Evolutionary conservation across 2,888 invertebrate species (phyloP).

Genomic region (Sepioteuthis lessoniana): DNA sequence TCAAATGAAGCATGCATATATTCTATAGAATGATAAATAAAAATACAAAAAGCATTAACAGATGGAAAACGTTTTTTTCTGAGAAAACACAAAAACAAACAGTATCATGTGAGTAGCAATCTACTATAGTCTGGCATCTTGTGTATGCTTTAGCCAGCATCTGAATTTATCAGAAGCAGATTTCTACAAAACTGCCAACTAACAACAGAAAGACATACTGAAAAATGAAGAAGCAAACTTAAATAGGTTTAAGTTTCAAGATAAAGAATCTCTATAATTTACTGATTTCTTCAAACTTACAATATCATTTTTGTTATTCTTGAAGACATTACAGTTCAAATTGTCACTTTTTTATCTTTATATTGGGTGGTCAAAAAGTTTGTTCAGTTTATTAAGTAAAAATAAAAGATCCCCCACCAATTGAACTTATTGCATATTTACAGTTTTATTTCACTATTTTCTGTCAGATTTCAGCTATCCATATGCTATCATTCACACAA

Average conservation of each 20-base stretch:
- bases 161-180: not conserved
- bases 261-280: not conserved
- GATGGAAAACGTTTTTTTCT: not conserved
- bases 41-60: not conserved
- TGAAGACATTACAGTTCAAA: not conserved
- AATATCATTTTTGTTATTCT: not conserved
- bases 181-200: not conserved
- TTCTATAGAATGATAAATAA: not conserved
- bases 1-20: slow-evolving; percentile 4
- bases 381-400: not conserved
- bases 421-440: too few relatives aligned
- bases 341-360: not conserved
- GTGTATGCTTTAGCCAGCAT: not conserved
- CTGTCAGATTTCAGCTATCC: too few relatives aligned
- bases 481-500: too few relatives aligned
- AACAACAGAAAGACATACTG: not conserved
- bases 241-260: not conserved
- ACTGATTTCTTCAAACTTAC: not conserved
- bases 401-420: not conserved
- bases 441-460: too few relatives aligned
- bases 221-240: not conserved
- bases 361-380: not conserved
- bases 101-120: not conserved
- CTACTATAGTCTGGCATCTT: not conserved
- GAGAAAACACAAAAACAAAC: too few relatives aligned